phyloP scores from a whole-genome alignment of 2,797 vertebrate species.

The Labeo calbasu region DNA sequence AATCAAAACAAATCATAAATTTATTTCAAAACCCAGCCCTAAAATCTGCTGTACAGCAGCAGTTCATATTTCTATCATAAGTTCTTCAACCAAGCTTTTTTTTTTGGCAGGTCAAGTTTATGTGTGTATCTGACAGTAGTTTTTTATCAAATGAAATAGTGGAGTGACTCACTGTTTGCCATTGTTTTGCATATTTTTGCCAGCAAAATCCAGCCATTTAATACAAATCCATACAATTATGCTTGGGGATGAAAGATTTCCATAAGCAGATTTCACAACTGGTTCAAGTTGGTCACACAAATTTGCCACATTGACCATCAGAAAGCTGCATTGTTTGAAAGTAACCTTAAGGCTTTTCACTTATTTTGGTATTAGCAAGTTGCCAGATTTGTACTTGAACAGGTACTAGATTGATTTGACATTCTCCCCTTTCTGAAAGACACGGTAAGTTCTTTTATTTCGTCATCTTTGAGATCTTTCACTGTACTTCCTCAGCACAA shows the following conservation, averaged over 20 bases:
- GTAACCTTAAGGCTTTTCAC: not conserved
- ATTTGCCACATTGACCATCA: not conserved
- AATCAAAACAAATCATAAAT: too few species aligned
- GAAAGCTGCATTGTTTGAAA: not conserved
- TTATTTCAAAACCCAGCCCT: too few species aligned
- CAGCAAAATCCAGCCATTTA: not conserved
- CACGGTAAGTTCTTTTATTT: not conserved
- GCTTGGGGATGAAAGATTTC: not conserved
- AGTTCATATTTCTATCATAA: not conserved
- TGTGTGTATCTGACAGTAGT: not conserved
- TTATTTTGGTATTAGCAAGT: not conserved
- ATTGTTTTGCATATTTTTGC: not conserved
- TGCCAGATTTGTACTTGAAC: not conserved
- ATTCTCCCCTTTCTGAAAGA: conserved; percentile 7
- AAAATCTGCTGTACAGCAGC: not conserved
- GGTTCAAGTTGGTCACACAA: too few species aligned
- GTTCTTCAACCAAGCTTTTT: not conserved
- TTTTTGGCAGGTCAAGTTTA: not conserved
- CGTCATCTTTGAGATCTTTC: not conserved
- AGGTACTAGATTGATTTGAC: not conserved
- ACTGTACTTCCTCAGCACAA: conserved; percentile 9
- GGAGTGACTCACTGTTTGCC: not conserved
- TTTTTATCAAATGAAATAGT: not conserved
- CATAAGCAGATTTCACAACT: not conserved
- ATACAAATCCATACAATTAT: not conserved